Evolutionary conservation across 1,140 invertebrate species (phyloP).

Genomic region (Drosophila nebulosa): DNA sequence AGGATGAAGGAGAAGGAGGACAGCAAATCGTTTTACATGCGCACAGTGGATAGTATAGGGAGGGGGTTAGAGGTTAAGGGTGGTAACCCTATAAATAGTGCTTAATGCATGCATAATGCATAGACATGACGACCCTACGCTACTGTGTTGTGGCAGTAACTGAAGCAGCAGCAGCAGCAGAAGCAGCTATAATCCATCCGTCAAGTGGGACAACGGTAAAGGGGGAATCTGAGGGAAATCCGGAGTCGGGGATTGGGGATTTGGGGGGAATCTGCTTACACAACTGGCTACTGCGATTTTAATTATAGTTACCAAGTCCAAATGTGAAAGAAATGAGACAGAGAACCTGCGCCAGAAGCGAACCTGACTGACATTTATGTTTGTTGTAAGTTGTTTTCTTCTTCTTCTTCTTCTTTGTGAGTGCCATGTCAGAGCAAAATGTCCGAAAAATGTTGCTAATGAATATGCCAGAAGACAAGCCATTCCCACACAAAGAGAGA

Average conservation of each 20-base stretch:
- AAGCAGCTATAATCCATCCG: conserved; percentile 23
- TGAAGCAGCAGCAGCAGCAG: too few relatives aligned
- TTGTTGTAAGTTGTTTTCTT: background rate
- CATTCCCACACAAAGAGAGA: too few relatives aligned
- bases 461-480: background rate
- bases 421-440: background rate
- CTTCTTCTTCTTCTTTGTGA: background rate
- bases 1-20: too few relatives aligned
- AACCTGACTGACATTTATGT: background rate
- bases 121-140: background rate
- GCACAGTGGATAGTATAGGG: background rate
- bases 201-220: conserved; percentile 6
- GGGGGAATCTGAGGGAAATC: background rate
- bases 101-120: conserved; percentile 45
- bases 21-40: background rate
- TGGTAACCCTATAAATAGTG: conserved; percentile 6
- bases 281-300: conserved; percentile 28
- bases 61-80: background rate
- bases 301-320: conserved; percentile 32
- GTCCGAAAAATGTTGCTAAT: conserved; percentile 1
- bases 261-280: conserved; percentile 12
- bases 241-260: background rate
- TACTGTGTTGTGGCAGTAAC: conserved; percentile 7
- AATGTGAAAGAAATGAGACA: background rate
- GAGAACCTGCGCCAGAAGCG: background rate